These are phyloP conservation scores for Empidonax alnorum DNA, from an alignment of 2,113 vertebrate genomes.

Conservation along the genomic window DNA sequence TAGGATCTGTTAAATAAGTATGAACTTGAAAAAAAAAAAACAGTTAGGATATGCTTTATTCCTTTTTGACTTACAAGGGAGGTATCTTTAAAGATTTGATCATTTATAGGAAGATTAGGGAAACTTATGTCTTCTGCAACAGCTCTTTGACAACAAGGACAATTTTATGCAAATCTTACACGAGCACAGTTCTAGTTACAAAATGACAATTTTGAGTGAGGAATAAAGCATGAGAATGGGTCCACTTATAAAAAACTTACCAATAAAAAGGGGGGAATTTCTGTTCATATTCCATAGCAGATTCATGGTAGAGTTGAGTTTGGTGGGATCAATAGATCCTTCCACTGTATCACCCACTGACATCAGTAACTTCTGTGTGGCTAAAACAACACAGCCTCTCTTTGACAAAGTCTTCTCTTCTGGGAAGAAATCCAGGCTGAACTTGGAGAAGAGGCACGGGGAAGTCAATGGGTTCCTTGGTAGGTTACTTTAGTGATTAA, in stretches of 20 bases:
- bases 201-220: background rate
- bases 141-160: background rate
- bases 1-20: background rate
- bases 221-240: background rate
- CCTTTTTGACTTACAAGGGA: background rate
- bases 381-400: background rate
- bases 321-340: background rate
- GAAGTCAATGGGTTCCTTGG: background rate
- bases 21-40: background rate
- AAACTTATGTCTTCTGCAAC: background rate
- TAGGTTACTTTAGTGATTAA: background rate
- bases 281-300: background rate
- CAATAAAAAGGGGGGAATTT: background rate
- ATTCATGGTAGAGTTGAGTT: background rate
- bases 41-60: background rate
- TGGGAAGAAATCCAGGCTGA: background rate
- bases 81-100: background rate
- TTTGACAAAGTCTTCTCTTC: background rate
- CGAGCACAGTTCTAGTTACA: background rate
- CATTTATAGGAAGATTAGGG: background rate
- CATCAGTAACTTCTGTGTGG: background rate
- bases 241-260: background rate
- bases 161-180: background rate
- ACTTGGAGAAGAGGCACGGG: background rate
- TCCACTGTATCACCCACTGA: background rate